Conservation (phyloP, 2,888 invertebrate genomes). For the Zaprionus lineosus region DNA sequence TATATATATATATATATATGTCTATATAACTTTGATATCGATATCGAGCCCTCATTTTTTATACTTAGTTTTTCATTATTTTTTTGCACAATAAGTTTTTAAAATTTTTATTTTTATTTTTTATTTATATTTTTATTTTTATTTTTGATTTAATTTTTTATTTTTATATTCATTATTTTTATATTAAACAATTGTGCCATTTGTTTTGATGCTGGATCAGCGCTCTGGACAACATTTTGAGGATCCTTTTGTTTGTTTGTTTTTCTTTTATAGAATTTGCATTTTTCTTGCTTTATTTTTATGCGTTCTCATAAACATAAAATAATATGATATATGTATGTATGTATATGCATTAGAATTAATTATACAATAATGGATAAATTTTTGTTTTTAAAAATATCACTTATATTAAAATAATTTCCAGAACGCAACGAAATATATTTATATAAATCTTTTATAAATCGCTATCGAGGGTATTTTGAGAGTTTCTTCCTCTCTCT, state of each 20-base stretch:
- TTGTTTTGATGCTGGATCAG: constrained; percentile 42
- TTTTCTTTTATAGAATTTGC: constrained; percentile 60
- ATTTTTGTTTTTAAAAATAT: constrained; percentile 68
- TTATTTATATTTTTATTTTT: not conserved
- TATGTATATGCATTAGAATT: constrained; percentile 62
- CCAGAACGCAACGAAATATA: constrained; percentile 77
- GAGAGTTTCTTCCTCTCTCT: constrained; percentile 8
- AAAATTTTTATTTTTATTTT: constrained; percentile 2
- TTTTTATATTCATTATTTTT: constrained; percentile 25
- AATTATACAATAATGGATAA: constrained; percentile 75
- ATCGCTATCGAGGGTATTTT: constrained; percentile 51
- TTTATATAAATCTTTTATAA: too few relatives aligned
- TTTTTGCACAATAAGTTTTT: constrained; percentile 28
- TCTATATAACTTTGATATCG: too few relatives aligned
- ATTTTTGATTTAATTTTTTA: not conserved
- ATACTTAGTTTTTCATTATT: constrained; percentile 10
- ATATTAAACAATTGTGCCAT: constrained; percentile 42
- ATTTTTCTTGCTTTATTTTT: too few relatives aligned
- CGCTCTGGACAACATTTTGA: constrained; percentile 50
- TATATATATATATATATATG: too few relatives aligned
- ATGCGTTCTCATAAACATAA: constrained; percentile 71
- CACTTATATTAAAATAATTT: constrained; percentile 79
- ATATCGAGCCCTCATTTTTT: constrained; percentile 48
- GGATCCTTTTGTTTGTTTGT: constrained; percentile 57
- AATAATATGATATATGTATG: constrained; percentile 59